Conservation (phyloP, 2,113 vertebrate genomes). For the Pithys albifrons region DNA sequence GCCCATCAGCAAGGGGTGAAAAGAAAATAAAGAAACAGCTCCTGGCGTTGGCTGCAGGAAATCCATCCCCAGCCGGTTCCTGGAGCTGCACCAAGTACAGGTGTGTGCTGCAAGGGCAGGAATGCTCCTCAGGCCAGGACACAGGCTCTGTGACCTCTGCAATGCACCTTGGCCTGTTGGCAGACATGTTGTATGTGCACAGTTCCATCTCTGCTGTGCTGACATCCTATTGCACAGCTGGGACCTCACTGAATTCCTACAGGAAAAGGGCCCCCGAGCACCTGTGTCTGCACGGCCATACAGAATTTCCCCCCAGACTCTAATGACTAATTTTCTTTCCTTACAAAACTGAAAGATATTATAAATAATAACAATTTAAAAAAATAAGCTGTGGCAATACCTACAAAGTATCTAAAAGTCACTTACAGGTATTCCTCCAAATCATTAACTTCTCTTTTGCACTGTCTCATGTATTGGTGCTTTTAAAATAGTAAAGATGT, state of each 20-base stretch:
- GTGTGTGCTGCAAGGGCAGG: not conserved
- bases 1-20: not conserved
- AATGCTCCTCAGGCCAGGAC: not conserved
- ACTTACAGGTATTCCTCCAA: not conserved
- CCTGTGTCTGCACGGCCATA: not conserved
- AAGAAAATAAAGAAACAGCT: not conserved
- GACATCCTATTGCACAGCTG: not conserved
- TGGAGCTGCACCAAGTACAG: not conserved
- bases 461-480: not conserved
- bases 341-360: not conserved
- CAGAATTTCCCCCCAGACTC: not conserved
- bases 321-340: not conserved
- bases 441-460: not conserved
- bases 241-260: not conserved
- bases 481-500: not conserved
- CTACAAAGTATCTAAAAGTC: not conserved
- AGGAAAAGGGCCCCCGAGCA: not conserved
- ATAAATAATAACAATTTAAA: not conserved
- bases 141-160: not conserved
- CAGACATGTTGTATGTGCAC: accelerated
- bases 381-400: not conserved
- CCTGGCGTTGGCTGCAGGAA: not conserved
- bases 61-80: not conserved
- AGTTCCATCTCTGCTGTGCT: not conserved
- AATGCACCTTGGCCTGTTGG: not conserved